Evolutionary conservation across 2,113 vertebrate genomes (phyloP).

Genomic region (Astur gentilis): DNA sequence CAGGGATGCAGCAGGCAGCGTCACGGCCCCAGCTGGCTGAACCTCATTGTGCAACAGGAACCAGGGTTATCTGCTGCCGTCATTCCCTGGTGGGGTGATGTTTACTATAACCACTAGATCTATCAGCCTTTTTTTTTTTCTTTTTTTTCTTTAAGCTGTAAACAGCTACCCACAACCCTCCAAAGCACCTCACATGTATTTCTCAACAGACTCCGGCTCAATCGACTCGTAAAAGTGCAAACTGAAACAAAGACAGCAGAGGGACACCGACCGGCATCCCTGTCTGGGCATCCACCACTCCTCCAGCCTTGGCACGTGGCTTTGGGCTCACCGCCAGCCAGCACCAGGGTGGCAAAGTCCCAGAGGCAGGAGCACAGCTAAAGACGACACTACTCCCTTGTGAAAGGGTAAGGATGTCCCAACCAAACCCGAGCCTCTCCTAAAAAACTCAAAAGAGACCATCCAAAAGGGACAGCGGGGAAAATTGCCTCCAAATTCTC

Average conservation of each 20-base stretch:
- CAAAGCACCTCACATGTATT: not conserved
- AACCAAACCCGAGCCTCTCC: not conserved
- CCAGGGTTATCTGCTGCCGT: not conserved
- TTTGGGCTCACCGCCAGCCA: not conserved
- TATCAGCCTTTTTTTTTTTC: not conserved
- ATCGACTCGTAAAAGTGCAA: slow-evolving; percentile 67
- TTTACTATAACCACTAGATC: slow-evolving; percentile 21
- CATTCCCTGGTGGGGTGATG: slow-evolving; percentile 23
- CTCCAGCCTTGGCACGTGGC: not conserved
- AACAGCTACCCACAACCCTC: not conserved
- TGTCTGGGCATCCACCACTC: not conserved
- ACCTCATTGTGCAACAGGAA: not conserved
- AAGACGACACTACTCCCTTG: not conserved
- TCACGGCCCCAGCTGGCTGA: not conserved
- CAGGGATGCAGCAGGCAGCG: not conserved
- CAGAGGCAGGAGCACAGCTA: not conserved
- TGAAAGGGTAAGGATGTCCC: not conserved
- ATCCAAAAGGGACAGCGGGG: not conserved
- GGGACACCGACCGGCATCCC: slow-evolving; percentile 27
- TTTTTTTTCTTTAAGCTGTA: not conserved
- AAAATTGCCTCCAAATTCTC: not conserved
- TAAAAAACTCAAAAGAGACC: not conserved
- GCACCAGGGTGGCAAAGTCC: not conserved
- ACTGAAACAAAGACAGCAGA: slow-evolving; percentile 63
- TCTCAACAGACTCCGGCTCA: slow-evolving; percentile 38